phyloP scores from a whole-genome alignment of 2,888 invertebrate genomes.

The Alviniconcha strummeri region DNA sequence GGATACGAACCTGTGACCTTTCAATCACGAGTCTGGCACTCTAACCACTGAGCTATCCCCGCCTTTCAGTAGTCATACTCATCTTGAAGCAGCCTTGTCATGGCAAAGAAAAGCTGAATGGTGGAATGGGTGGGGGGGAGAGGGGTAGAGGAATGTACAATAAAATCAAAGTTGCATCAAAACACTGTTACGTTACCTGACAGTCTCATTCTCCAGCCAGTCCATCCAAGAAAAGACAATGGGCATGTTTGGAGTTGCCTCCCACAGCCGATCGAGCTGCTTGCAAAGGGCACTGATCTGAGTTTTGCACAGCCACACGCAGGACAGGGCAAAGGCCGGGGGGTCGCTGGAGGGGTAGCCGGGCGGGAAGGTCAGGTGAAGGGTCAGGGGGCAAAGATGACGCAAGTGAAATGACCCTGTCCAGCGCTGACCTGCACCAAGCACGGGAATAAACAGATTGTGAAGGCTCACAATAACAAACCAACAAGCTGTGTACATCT shows the following conservation, averaged over 20 bases:
- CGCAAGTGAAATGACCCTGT: constrained; percentile 50
- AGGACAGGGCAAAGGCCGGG: constrained; percentile 57
- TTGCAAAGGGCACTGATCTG: constrained; percentile 56
- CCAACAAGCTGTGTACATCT: too few relatives aligned
- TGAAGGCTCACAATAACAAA: too few relatives aligned
- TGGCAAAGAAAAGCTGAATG: too few relatives aligned
- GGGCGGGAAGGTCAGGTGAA: constrained; percentile 58
- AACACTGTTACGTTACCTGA: constrained; percentile 43
- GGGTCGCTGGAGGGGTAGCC: constrained; percentile 57
- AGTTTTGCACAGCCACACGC: constrained; percentile 54
- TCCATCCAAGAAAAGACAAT: constrained; percentile 64
- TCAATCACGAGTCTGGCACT: too few relatives aligned
- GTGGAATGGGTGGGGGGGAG: too few relatives aligned
- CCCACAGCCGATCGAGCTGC: constrained; percentile 60
- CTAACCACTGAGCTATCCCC: too few relatives aligned
- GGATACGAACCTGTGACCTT: too few relatives aligned
- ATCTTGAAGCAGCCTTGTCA: too few relatives aligned
- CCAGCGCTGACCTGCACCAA: constrained; percentile 49
- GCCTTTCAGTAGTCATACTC: too few relatives aligned
- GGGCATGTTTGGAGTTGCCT: constrained; percentile 50
- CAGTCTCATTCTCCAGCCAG: constrained; percentile 60
- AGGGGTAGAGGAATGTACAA: too few relatives aligned
- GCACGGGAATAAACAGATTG: not conserved
- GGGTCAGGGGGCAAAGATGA: constrained; percentile 57
- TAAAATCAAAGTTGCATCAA: too few relatives aligned